Conservation (phyloP, 2,113 vertebrate genomes). For the Pitta sordida region DNA sequence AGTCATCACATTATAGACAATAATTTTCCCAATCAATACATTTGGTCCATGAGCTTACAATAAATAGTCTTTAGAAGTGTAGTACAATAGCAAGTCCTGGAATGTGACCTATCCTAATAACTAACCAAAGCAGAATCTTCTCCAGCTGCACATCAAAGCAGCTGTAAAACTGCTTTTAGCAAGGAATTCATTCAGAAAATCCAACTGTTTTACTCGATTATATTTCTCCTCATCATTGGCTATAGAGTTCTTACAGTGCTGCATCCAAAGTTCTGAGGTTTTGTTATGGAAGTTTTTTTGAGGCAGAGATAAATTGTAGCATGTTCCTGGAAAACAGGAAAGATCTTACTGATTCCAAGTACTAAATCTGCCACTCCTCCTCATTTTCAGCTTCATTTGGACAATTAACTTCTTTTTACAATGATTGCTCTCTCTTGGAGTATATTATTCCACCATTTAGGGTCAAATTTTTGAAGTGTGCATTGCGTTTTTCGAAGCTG, state of each 20-base stretch:
- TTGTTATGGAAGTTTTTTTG: background rate
- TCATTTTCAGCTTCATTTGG: background rate
- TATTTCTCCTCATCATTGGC: background rate
- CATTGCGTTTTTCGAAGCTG: background rate
- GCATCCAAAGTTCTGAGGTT: background rate
- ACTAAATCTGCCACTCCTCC: background rate
- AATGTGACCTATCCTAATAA: background rate
- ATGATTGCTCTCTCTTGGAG: background rate
- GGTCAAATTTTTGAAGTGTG: background rate
- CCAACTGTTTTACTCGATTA: background rate
- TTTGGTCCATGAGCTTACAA: background rate
- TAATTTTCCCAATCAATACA: background rate
- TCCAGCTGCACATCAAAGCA: conserved; percentile 21
- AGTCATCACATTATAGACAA: background rate
- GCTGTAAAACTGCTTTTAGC: background rate
- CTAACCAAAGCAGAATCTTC: background rate
- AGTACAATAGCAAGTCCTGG: background rate
- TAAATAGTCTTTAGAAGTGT: background rate
- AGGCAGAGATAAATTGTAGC: background rate
- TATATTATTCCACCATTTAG: background rate
- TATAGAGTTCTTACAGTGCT: background rate
- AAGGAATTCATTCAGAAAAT: background rate
- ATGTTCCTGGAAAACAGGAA: background rate
- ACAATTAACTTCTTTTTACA: background rate
- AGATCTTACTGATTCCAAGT: background rate